Conservation (phyloP, 2,113 vertebrate genomes). For the Tautogolabrus adspersus region DNA sequence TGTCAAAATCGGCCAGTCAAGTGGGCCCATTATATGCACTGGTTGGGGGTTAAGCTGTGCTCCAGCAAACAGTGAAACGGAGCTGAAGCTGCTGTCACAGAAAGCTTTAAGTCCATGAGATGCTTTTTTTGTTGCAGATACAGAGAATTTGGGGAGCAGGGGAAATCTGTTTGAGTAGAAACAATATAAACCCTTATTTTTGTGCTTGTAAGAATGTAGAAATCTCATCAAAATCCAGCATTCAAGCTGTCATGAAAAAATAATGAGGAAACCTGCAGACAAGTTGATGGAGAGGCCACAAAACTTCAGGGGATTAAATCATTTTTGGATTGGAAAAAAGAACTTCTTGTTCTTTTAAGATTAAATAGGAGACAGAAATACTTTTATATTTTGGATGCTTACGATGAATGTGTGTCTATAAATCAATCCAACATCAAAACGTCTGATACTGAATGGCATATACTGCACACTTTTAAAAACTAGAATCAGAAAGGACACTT, state of each 20-base stretch:
- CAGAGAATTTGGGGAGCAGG: slow-evolving; percentile 17
- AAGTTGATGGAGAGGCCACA: slow-evolving; percentile 8
- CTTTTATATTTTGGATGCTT: slow-evolving; percentile 13
- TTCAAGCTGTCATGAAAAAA: slow-evolving; percentile 20
- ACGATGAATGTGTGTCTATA: slow-evolving; percentile 7
- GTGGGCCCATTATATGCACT: slow-evolving; percentile 50
- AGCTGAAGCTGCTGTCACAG: slow-evolving; percentile 49
- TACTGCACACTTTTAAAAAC: slow-evolving; percentile 13
- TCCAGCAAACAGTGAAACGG: slow-evolving; percentile 45
- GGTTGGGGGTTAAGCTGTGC: slow-evolving; percentile 61
- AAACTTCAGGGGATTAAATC: slow-evolving; percentile 14
- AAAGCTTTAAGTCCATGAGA: slow-evolving; percentile 40
- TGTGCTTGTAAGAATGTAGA: slow-evolving; percentile 13
- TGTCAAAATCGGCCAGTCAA: slow-evolving; percentile 62
- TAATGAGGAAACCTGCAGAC: slow-evolving; percentile 36
- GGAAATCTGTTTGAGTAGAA: background rate
- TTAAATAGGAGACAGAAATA: slow-evolving; percentile 25
- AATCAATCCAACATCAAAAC: slow-evolving; percentile 24
- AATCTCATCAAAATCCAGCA: slow-evolving; percentile 36
- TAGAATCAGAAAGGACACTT: slow-evolving; percentile 30
- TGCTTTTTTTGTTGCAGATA: slow-evolving; percentile 49
- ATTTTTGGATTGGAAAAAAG: slow-evolving; percentile 20
- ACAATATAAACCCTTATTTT: background rate
- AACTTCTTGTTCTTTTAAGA: slow-evolving; percentile 13
- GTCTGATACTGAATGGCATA: slow-evolving; percentile 28